Percentiles rank a stretch among this genome's conserved stretches.
These are phyloP conservation scores for Psilopogon haemacephalus DNA, from an alignment of 2,113 vertebrate genomes.

Conservation along the genomic window DNA sequence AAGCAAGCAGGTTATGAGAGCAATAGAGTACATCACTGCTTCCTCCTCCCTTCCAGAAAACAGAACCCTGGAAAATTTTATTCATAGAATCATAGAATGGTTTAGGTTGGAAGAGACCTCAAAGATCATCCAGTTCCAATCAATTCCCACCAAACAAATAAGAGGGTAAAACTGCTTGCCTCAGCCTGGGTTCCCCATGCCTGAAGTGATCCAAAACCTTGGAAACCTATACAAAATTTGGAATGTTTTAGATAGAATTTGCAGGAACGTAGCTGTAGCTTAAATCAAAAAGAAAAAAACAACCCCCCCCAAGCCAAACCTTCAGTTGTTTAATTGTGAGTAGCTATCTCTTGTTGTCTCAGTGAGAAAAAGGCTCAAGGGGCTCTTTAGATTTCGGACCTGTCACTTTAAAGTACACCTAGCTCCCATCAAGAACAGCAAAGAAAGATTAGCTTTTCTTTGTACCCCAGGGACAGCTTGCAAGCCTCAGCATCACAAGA, in stretches of 20 bases:
- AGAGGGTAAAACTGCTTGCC: background rate
- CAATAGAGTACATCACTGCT: background rate
- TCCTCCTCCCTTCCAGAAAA: background rate
- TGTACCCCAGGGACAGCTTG: background rate
- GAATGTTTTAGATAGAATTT: background rate
- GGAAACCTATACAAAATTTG: background rate
- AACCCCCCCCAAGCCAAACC: background rate
- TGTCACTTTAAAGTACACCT: background rate
- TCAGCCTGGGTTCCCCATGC: background rate
- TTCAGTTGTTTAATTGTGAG: background rate
- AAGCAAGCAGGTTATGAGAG: background rate
- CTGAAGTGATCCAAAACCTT: background rate
- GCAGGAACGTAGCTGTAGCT: background rate
- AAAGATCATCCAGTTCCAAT: no score
- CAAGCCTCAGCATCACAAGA: background rate
- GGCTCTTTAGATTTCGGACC: background rate
- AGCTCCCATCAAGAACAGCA: background rate
- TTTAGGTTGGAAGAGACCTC: no score
- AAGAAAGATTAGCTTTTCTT: background rate
- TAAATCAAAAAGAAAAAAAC: background rate
- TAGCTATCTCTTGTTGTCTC: background rate
- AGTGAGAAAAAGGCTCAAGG: background rate
- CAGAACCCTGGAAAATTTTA: background rate
- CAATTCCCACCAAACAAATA: background rate
- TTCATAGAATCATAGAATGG: no score